These are phyloP conservation scores for Piliocolobus tephrosceles DNA, from an alignment of 2,113 vertebrate genomes.

Conservation along the genomic window DNA sequence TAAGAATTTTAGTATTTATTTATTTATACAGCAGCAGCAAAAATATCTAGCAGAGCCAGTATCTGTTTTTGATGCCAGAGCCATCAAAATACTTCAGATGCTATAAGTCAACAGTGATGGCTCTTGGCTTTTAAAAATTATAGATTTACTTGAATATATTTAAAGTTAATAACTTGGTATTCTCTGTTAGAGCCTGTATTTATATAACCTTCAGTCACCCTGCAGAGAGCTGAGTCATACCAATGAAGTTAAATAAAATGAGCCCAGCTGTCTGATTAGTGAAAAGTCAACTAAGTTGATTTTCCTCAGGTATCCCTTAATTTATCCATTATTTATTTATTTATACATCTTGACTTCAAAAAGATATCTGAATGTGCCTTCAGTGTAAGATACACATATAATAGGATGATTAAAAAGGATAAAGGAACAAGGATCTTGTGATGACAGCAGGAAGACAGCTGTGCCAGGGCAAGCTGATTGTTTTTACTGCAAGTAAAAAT, in stretches of 20 bases:
- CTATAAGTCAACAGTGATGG: background rate
- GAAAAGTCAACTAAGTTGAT: background rate
- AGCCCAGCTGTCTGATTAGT: background rate
- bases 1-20: background rate
- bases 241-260: background rate
- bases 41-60: background rate
- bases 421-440: background rate
- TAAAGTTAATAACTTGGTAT: conserved; percentile 18
- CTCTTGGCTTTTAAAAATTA: background rate
- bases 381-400: background rate
- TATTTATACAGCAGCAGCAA: background rate
- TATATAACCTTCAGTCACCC: conserved; percentile 43
- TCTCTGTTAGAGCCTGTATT: conserved; percentile 3
- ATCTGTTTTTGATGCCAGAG: background rate
- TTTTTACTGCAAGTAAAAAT: background rate
- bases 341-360: background rate
- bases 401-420: background rate
- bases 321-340: background rate
- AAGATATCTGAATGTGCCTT: background rate
- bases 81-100: background rate
- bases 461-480: background rate
- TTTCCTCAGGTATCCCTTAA: background rate
- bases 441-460: background rate
- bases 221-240: conserved; percentile 42
- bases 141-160: background rate